Base-by-base conservation (phyloP, 2,888 invertebrate genomes). In the Sinohyriopsis cumingii region DNA sequence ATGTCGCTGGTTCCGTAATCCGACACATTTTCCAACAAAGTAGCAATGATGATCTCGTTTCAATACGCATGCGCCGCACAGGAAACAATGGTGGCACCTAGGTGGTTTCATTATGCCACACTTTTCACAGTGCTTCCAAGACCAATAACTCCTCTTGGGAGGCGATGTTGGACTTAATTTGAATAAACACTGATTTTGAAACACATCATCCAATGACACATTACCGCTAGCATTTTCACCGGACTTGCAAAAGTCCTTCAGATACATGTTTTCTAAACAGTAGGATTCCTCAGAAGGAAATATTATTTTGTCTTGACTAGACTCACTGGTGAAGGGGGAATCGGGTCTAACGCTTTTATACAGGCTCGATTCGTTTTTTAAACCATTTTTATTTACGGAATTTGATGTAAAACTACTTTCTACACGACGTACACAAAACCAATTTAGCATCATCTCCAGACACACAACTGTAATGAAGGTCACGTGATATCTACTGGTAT, bases 21-120 rank as follows among this genome's bases (percentile, higher is more conserved):
- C 88, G 12, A 89, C 76, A 75, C 88, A 89, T 24, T 78, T 72
- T 24, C 84, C 84, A 5, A 85, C 81, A 75, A 88, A 88, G 76
- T 84, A 87, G 72, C 88, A 89, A 69, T 89, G 88, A 75, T 89
- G 88, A 77, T 88, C 87, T 7, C 88, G 72, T 73, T 88, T 88
- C 9, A 89, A 80, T 19, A 88, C 76, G 67, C 88, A 89, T 1
- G 68, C 75, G 22, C 80, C 77, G 65, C 88, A 88, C 53, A 87
- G 56, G 0, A 80, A 78, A 69, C 88, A 88, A 72, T 88, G 88
- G 73, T 88, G 87, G 45, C 88, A 83, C 25, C 88, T 71, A 0
- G 88, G 88, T 0, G 88, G 88, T 0, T 85, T 77, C 59, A 80
- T 80, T 25, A 76, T n/a, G n/a, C 79, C 69, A 65, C 88, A 88